These are phyloP conservation scores for Benthochromis sp. DNA, from an alignment of 2,113 vertebrate genomes.

Conservation along the genomic window DNA sequence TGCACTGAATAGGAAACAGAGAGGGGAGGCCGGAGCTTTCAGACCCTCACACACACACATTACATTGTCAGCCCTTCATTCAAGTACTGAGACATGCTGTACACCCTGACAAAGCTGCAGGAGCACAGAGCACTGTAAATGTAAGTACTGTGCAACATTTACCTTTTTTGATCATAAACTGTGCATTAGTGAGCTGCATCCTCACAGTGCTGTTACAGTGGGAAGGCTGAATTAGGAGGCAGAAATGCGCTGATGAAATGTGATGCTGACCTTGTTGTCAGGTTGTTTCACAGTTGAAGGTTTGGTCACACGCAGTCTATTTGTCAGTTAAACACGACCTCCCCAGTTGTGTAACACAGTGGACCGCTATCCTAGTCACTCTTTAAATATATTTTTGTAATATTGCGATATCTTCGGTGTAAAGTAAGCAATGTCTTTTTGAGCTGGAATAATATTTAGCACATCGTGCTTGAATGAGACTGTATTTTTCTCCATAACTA, in stretches of 20 bases:
- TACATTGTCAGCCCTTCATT: not conserved
- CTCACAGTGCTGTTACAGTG: not conserved
- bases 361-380: not conserved
- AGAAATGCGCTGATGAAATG: not conserved
- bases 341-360: not conserved
- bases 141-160: slow-evolving; percentile 32
- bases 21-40: slow-evolving; percentile 18
- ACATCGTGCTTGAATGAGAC: not conserved
- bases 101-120: slow-evolving; percentile 5
- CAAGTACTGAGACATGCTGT: slow-evolving; percentile 11
- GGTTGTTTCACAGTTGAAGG: not conserved
- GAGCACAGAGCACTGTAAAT: not conserved
- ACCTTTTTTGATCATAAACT: not conserved
- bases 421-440: not conserved
- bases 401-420: not conserved
- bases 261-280: not conserved
- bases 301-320: not conserved
- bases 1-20: slow-evolving; percentile 46
- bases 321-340: not conserved
- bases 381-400: not conserved
- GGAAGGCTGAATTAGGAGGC: not conserved
- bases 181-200: not conserved
- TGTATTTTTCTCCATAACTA: not conserved
- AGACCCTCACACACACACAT: slow-evolving; percentile 13
- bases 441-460: not conserved